phyloP scores from a whole-genome alignment of 1,140 invertebrate genomes.

The Euwallacea similis region DNA sequence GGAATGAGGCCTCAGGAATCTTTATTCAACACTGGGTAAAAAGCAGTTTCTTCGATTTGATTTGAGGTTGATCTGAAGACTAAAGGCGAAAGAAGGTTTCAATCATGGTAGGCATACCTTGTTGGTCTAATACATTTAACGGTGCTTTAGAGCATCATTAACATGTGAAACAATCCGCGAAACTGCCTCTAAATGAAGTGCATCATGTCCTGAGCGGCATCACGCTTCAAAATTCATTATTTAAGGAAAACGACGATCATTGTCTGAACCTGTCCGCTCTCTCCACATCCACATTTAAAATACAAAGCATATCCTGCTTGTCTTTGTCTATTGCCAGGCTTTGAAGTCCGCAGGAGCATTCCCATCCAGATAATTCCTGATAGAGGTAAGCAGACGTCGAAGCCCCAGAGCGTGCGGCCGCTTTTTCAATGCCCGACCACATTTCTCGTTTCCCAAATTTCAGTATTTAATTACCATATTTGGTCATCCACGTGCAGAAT shows the following conservation, averaged over 20 bases:
- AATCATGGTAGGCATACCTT: too few relatives aligned
- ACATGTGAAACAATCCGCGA: too few relatives aligned
- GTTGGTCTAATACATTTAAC: too few relatives aligned
- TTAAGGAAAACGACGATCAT: conserved; percentile 9
- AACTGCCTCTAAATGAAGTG: too few relatives aligned
- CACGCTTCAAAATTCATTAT: background rate
- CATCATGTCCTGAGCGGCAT: too few relatives aligned
- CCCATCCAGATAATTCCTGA: conserved; percentile 13
- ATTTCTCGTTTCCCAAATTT: background rate
- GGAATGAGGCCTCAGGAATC: too few relatives aligned
- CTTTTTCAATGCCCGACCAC: conserved; percentile 19
- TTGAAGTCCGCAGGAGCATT: conserved; percentile 20
- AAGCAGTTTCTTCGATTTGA: too few relatives aligned
- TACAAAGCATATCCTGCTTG: conserved; percentile 19
- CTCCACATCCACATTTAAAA: conserved; percentile 12
- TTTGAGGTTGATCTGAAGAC: too few relatives aligned
- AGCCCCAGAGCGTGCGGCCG: conserved; percentile 17
- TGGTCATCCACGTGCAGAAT: background rate
- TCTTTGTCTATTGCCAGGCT: conserved; percentile 24
- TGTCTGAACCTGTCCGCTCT: conserved; percentile 15
- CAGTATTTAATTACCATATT: conserved; percentile 15
- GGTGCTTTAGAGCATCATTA: too few relatives aligned
- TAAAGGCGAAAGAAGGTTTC: too few relatives aligned
- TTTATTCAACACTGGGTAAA: too few relatives aligned
- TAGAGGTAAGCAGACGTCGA: conserved; percentile 17